Percentiles rank a stretch among this genome's conserved stretches.
Evolutionary conservation across 2,113 vertebrate species (phyloP).

Genomic region (Anas platyrhynchos): DNA sequence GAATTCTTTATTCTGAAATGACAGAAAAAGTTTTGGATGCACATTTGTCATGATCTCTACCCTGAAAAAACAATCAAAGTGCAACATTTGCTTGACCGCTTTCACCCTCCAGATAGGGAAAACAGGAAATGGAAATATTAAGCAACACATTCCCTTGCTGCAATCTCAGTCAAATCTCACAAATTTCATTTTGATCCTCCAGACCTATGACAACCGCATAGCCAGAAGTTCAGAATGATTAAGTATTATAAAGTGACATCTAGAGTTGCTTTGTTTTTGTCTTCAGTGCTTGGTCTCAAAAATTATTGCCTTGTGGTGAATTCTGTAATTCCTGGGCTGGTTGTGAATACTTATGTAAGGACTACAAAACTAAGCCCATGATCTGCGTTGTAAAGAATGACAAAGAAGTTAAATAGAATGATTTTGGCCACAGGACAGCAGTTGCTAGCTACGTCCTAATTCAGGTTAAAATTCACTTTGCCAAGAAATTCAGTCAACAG

Average conservation of each 20-base stretch:
- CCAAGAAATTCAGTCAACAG: background rate
- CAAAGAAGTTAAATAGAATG: background rate
- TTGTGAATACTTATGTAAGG: background rate
- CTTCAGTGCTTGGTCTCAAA: background rate
- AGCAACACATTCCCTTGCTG: background rate
- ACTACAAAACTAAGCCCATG: background rate
- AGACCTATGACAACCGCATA: background rate
- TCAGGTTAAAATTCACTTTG: background rate
- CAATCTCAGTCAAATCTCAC: background rate
- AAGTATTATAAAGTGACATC: background rate
- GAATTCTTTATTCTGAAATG: background rate
- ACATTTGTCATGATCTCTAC: background rate
- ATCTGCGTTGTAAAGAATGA: background rate
- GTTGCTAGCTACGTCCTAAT: background rate
- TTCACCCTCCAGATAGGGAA: background rate
- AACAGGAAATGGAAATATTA: background rate
- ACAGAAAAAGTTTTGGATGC: background rate
- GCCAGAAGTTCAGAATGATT: background rate
- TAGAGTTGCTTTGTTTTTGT: background rate
- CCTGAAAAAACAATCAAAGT: background rate
- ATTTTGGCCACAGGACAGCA: background rate
- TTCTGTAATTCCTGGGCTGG: background rate
- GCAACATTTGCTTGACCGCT: background rate
- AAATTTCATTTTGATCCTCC: background rate
- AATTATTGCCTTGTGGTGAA: background rate